A percentile compares a stretch with the other conserved stretches of the same genome.
Conservation (phyloP, 2,113 vertebrate species). For the Osmerus mordax region DNA sequence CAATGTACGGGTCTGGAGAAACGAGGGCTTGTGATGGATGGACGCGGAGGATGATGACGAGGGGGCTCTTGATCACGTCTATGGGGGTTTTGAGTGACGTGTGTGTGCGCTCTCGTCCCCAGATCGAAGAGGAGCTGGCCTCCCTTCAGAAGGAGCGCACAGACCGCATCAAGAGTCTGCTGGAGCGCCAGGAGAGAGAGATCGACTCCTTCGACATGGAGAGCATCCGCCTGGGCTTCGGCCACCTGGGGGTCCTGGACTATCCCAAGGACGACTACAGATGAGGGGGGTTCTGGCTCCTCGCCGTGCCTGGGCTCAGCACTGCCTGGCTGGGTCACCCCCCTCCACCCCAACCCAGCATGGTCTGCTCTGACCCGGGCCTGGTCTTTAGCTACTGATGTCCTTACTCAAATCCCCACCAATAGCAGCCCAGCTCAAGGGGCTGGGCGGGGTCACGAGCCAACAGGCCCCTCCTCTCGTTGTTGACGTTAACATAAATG, state of each 20-base stretch:
- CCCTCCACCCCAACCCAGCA: conserved; percentile 7
- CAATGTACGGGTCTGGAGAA: too few species aligned
- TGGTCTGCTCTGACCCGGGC: conserved; percentile 30
- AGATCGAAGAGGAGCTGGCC: conserved; percentile 98
- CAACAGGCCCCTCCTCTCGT: conserved; percentile 67
- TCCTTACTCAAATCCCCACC: conserved; percentile 23
- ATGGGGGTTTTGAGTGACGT: background rate
- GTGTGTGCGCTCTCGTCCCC: background rate
- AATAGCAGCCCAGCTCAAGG: conserved; percentile 78
- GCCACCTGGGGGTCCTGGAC: conserved; percentile 90
- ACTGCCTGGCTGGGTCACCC: conserved; percentile 34
- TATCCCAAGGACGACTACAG: conserved; percentile 98
- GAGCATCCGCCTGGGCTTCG: conserved; percentile 93
- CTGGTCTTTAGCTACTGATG: conserved; percentile 81
- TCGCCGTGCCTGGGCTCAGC: conserved; percentile 16
- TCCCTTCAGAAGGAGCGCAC: conserved; percentile 98
- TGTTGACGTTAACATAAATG: conserved; percentile 68
- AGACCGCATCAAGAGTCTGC: conserved; percentile 91
- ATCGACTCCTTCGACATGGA: conserved; percentile 94
- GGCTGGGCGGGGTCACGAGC: conserved; percentile 79
- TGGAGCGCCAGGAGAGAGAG: conserved; percentile 96
- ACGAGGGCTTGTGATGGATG: too few species aligned
- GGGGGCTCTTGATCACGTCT: too few species aligned
- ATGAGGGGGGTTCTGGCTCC: conserved; percentile 78
- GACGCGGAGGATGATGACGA: too few species aligned